Base-by-base conservation (phyloP, 92 coral and sea anemone genomes). In the Montipora capitata region DNA sequence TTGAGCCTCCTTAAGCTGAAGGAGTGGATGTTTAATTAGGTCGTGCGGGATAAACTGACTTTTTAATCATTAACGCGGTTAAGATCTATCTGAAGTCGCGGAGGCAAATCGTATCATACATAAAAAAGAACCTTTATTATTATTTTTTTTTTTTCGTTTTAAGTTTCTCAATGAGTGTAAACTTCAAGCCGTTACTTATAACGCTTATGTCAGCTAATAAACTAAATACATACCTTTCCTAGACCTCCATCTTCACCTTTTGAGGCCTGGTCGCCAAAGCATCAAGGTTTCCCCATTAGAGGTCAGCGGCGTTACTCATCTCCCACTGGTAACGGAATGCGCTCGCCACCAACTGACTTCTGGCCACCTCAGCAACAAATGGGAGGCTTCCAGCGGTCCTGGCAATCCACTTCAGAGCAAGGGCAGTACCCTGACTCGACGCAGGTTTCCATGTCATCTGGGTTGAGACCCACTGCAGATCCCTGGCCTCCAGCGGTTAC, bases 281-380 rank as follows among this genome's bases (percentile, higher is more conserved):
- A 81, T 72, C 90, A 81, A 40, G 87, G 82, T 67, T 90, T 88
- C 40, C 41, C 73, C 52, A 82, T 83, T 74, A 95, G 98, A 64
- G 92, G 79, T 44, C 96, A 95, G 41, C 95, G 98, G 54, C 99
- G 98, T 63, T 97, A 94, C 91, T 91, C 99, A 70, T 94, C 99
- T 61, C 99, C 99, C 17, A 87, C 92, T 2, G 95, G 93, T 16
- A 97, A 92, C 59, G 96, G 96, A 20, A 77, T 94, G 68, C 94
- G 95, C 64, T 88, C 97, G 4, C 96, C 96, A 38, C 80, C 89
- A n/a, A 68, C 97, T 8, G 99, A 97, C 80, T 93, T 85, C 79
- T 97, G 99, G 99, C 54, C 94, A 2, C 71, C 96, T 13, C 96
- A 91, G 85, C 99, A 90, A 42, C 93, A 79, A 45, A 86, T 91